A percentile compares a stretch with the other conserved stretches of the same genome.
phyloP scores from a whole-genome alignment of 2,113 vertebrate species.

The Rhabdornis inornatus region DNA sequence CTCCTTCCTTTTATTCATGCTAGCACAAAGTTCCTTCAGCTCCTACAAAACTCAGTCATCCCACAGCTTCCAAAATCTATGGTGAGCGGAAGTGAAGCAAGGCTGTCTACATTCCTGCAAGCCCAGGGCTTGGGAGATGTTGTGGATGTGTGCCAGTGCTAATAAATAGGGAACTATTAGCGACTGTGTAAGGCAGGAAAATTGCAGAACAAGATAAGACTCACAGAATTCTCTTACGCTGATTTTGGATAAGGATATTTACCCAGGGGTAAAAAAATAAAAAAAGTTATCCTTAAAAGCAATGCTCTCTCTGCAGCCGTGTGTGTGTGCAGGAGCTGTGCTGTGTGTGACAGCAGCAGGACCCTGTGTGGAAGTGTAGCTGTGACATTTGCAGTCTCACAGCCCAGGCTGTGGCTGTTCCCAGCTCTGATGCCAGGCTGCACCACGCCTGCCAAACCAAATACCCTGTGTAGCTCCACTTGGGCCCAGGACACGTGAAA shows the following conservation, averaged over 20 bases:
- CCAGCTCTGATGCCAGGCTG: neutral
- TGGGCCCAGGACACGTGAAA: neutral
- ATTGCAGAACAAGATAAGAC: constrained; percentile 40
- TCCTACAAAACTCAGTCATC: neutral
- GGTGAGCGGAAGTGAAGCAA: neutral
- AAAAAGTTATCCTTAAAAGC: neutral
- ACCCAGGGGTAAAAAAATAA: neutral
- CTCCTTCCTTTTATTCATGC: neutral
- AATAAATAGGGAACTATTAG: constrained; percentile 8
- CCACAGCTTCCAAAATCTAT: neutral
- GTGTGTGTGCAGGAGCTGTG: fast-evolving
- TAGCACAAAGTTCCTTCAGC: neutral
- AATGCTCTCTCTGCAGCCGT: neutral
- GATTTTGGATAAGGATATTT: constrained; percentile 29
- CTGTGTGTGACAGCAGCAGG: neutral
- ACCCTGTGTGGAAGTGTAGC: neutral
- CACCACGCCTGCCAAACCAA: neutral
- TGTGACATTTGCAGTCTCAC: neutral
- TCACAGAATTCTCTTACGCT: neutral
- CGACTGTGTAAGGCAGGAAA: constrained; percentile 21
- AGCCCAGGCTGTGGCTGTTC: neutral
- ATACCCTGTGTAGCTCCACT: neutral
- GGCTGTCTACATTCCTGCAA: constrained; percentile 2
- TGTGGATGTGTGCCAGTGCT: constrained; percentile 13
- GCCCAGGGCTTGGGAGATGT: neutral